A percentile compares a stretch with the other conserved stretches of the same genome.
Evolutionary conservation across 1,140 invertebrate genomes (phyloP).

Genomic region (Aphelenchoides besseyi): DNA sequence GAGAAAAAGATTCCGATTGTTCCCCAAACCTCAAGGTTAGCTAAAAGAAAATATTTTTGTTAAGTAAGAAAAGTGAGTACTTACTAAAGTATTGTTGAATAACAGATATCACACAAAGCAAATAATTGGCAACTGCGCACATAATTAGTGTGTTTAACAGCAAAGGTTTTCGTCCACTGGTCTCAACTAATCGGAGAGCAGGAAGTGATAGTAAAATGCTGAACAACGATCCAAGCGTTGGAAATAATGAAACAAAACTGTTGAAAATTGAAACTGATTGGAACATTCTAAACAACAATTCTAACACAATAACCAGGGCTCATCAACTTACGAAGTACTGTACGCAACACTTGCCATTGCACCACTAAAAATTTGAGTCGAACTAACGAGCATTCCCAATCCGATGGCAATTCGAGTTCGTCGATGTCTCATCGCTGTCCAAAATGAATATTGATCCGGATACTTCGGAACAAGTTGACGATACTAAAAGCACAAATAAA

Average conservation of each 20-base stretch:
- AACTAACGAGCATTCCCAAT: constrained; percentile 47
- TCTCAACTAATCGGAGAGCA: constrained; percentile 48
- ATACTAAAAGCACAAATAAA: constrained; percentile 15
- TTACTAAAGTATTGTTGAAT: constrained; percentile 24
- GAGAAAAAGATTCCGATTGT: constrained; percentile 39
- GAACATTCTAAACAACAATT: constrained; percentile 43
- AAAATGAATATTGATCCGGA: constrained; percentile 29
- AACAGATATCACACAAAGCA: constrained; percentile 39
- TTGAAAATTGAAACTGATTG: constrained; percentile 42
- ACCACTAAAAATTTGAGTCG: constrained; percentile 45
- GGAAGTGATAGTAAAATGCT: constrained; percentile 47
- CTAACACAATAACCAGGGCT: background rate
- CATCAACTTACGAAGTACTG: constrained; percentile 40
- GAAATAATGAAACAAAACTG: constrained; percentile 41
- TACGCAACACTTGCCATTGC: constrained; percentile 48
- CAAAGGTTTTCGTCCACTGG: constrained; percentile 37
- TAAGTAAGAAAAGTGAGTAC: background rate
- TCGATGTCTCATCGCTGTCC: constrained; percentile 23
- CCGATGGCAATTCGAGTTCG: constrained; percentile 33
- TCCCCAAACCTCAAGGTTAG: constrained; percentile 27
- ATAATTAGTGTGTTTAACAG: constrained; percentile 45
- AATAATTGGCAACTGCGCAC: constrained; percentile 41
- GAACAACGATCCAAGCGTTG: constrained; percentile 40
- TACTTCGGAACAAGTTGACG: constrained; percentile 26
- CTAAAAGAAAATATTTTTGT: constrained; percentile 11